Conservation (phyloP, 2,113 vertebrate genomes). For the Aspidoscelis tigris region DNA sequence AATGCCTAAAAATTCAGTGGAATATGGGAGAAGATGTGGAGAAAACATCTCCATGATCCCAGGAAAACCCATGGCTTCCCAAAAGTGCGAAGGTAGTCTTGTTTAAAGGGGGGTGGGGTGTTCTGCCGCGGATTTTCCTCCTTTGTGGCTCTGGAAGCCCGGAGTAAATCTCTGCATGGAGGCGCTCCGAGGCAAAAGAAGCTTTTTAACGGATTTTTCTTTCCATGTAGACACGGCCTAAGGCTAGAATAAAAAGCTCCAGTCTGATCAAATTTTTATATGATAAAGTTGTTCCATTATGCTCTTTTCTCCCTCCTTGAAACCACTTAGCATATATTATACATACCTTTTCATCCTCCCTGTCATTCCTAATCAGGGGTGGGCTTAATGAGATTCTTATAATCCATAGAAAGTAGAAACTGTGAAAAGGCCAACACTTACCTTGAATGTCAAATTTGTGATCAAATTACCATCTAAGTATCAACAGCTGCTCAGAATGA, state of each 20-base stretch:
- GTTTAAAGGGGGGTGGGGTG: no score
- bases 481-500: constrained; percentile 13
- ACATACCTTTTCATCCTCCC: background rate
- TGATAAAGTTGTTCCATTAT: background rate
- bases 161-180: no score
- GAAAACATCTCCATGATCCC: no score
- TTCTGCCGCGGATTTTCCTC: no score
- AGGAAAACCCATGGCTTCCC: no score
- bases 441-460: constrained; percentile 50
- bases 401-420: constrained; percentile 15
- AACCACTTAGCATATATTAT: background rate
- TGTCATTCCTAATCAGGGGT: constrained; percentile 24
- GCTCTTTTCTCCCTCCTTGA: background rate
- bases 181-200: no score
- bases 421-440: constrained; percentile 21
- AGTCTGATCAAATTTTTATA: background rate
- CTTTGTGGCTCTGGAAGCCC: no score
- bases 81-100: no score
- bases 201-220: no score
- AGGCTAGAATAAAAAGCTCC: background rate
- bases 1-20: no score
- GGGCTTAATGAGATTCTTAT: background rate
- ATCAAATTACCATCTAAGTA: constrained; percentile 40
- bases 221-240: background rate
- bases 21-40: no score